Percentiles rank a stretch among this genome's conserved stretches.
phyloP scores from a whole-genome alignment of 2,888 invertebrate genomes.

The Epinotia brunnichana region DNA sequence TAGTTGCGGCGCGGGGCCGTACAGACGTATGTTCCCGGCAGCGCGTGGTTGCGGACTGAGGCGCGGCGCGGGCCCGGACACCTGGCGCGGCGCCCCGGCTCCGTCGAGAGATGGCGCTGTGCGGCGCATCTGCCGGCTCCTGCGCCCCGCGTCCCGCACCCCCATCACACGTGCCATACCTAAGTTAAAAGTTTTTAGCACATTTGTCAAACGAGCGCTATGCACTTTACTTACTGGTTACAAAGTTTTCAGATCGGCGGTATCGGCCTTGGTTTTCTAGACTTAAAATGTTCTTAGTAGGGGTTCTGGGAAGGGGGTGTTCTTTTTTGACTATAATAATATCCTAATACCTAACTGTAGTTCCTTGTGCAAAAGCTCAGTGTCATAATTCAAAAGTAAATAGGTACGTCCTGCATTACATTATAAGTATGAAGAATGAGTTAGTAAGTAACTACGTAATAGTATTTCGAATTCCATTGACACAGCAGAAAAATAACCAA shows the following conservation, averaged over 20 bases:
- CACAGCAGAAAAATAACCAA: too few species aligned
- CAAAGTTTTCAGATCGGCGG: not conserved
- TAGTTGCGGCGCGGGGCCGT: slow-evolving; percentile 64
- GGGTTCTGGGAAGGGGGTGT: not conserved
- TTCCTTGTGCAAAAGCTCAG: not conserved
- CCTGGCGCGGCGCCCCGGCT: slow-evolving; percentile 64
- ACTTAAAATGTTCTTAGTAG: not conserved
- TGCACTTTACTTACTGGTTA: slow-evolving; percentile 58
- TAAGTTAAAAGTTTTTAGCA: slow-evolving; percentile 71
- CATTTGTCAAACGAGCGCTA: slow-evolving; percentile 52
- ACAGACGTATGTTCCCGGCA: slow-evolving; percentile 70
- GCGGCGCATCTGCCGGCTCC: slow-evolving; percentile 78
- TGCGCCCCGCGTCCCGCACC: slow-evolving; percentile 52
- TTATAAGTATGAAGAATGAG: too few species aligned
- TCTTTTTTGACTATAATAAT: not conserved
- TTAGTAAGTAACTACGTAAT: too few species aligned
- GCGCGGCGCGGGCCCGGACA: slow-evolving; percentile 79
- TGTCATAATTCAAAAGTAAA: not conserved
- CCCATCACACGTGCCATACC: slow-evolving; percentile 72
- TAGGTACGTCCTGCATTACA: too few species aligned
- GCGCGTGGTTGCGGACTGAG: slow-evolving; percentile 82
- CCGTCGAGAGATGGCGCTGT: slow-evolving; percentile 80
- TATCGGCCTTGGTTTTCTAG: too few species aligned
- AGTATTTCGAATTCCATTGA: too few species aligned
- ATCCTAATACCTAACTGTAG: too few species aligned